Evolutionary conservation across 2,797 vertebrate genomes (phyloP).

Genomic region (Gambusia yucatana): DNA sequence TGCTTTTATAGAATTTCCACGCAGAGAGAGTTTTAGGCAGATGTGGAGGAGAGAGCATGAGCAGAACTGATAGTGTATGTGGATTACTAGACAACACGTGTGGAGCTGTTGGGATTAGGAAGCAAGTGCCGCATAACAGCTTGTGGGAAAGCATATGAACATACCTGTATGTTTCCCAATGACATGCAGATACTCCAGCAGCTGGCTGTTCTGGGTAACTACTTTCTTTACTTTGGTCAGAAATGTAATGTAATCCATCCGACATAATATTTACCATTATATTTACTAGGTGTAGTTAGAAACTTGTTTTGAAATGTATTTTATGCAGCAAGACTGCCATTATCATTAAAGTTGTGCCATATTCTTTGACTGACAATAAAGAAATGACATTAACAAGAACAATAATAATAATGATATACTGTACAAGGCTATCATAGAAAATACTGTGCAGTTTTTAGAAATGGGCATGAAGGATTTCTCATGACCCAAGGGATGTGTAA

Average conservation of each 20-base stretch:
- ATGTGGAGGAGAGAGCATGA: neutral
- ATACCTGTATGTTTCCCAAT: slow-evolving; percentile 31
- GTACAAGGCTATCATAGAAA: too few species aligned
- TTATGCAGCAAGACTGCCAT: neutral
- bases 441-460: too few species aligned
- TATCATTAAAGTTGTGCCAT: neutral
- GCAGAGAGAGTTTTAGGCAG: neutral
- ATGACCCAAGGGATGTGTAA: too few species aligned
- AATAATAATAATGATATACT: too few species aligned
- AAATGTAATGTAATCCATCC: neutral
- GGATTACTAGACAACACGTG: neutral
- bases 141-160: neutral
- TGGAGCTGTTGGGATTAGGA: neutral
- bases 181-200: slow-evolving; percentile 25
- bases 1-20: slow-evolving; percentile 11
- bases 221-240: neutral
- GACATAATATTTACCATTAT: neutral
- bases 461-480: too few species aligned
- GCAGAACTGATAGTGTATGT: neutral
- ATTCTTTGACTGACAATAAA: neutral
- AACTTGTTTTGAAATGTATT: neutral
- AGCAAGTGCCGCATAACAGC: neutral
- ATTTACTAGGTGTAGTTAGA: neutral
- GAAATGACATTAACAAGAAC: too few species aligned
- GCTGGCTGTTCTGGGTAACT: slow-evolving; percentile 51